These are phyloP conservation scores for Drosophila nebulosa DNA, from an alignment of 1,140 invertebrate genomes.

Conservation along the genomic window DNA sequence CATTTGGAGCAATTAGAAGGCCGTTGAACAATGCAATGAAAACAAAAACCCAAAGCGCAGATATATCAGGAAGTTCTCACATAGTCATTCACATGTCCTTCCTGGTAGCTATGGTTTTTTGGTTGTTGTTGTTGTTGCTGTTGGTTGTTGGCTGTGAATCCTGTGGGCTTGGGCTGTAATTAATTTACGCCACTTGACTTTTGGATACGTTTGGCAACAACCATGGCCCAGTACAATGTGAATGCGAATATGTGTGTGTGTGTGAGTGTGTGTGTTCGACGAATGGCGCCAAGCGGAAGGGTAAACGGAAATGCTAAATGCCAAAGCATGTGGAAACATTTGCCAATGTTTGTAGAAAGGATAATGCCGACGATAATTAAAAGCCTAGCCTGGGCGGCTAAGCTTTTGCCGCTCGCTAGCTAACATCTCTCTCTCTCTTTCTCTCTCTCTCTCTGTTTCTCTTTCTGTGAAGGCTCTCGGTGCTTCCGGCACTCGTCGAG, in stretches of 20 bases:
- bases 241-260: neutral
- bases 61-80: conserved; percentile 7
- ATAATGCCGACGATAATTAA: conserved; percentile 46
- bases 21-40: conserved; percentile 2
- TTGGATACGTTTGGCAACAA: conserved; percentile 20
- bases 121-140: neutral
- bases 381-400: conserved; percentile 8
- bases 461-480: neutral
- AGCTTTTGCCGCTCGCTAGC: conserved; percentile 1
- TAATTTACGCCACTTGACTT: conserved; percentile 61
- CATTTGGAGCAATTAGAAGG: conserved; percentile 17
- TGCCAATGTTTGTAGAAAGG: conserved; percentile 45
- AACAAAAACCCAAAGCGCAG: conserved; percentile 3
- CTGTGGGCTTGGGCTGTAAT: conserved; percentile 35
- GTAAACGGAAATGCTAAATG: conserved; percentile 39
- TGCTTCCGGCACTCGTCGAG: neutral
- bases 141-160: neutral
- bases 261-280: neutral
- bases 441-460: too few relatives aligned
- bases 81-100: neutral
- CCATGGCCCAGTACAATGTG: conserved; percentile 22
- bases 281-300: conserved; percentile 5
- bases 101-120: neutral
- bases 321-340: conserved; percentile 57
- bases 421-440: too few relatives aligned